Percentiles rank a stretch among this genome's conserved stretches.
phyloP scores from a whole-genome alignment of 2,888 invertebrate genomes.

The Tetropium fuscum region DNA sequence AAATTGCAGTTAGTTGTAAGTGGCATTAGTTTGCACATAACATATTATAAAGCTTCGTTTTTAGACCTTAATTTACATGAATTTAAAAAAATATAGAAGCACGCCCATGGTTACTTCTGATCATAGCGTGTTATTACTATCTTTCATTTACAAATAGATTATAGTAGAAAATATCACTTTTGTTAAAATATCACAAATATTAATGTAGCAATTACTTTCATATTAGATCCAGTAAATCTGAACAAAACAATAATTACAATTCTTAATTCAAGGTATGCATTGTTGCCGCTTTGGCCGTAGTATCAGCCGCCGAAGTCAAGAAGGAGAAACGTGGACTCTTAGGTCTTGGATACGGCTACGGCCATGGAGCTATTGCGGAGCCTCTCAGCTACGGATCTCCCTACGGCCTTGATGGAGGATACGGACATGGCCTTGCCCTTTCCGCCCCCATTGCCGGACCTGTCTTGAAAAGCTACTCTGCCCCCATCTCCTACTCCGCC shows the following conservation, averaged over 20 bases:
- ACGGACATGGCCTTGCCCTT: slow-evolving; percentile 20
- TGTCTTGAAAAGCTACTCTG: slow-evolving; percentile 33
- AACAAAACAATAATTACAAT: background rate
- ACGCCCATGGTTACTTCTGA: too few species aligned
- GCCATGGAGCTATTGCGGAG: slow-evolving; percentile 21
- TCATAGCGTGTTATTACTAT: too few species aligned
- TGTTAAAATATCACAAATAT: too few species aligned
- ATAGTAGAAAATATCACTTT: too few species aligned
- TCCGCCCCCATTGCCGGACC: slow-evolving; percentile 32
- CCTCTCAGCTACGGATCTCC: slow-evolving; percentile 30
- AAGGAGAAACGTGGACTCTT: slow-evolving; percentile 51
- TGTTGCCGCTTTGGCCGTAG: slow-evolving; percentile 43
- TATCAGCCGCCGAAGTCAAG: slow-evolving; percentile 40
- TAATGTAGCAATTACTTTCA: too few species aligned
- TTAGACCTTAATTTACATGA: too few species aligned
- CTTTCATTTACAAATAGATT: too few species aligned
- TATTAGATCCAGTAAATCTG: too few species aligned
- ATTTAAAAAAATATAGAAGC: too few species aligned
- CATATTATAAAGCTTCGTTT: too few species aligned
- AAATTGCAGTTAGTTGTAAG: too few species aligned
- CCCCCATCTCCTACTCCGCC: slow-evolving; percentile 36
- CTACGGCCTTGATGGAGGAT: slow-evolving; percentile 13
- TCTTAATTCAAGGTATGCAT: slow-evolving; percentile 34
- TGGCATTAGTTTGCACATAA: too few species aligned
- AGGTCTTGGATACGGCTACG: slow-evolving; percentile 48